phyloP scores from a whole-genome alignment of 2,113 vertebrate species.

The Pachypanchax playfairii region DNA sequence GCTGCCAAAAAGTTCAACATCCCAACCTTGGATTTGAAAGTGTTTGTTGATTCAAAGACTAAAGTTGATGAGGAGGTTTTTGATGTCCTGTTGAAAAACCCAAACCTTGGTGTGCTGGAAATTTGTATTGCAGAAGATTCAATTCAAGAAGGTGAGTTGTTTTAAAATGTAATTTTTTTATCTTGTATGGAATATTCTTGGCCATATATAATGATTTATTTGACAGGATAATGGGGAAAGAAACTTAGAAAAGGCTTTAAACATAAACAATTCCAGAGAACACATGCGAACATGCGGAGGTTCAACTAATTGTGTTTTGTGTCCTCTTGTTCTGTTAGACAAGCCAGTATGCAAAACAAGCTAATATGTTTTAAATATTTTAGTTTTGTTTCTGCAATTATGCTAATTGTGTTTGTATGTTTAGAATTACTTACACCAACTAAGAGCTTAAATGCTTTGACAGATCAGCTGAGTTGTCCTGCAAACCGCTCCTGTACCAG shows the following conservation, averaged over 20 bases:
- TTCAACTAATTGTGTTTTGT: no score
- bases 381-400: no score
- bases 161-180: background rate
- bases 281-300: no score
- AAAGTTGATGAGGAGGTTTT: constrained; percentile 33
- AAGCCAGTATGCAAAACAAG: no score
- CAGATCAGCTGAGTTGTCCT: constrained; percentile 3
- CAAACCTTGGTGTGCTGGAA: constrained; percentile 10
- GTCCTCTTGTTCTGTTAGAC: no score
- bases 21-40: constrained; percentile 27
- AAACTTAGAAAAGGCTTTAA: background rate
- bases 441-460: no score
- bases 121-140: background rate
- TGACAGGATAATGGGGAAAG: background rate
- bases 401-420: no score
- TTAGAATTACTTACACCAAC: no score
- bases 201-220: background rate
- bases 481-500: constrained; percentile 12
- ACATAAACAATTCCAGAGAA: no score
- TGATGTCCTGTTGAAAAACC: constrained; percentile 20
- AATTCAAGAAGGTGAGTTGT: background rate
- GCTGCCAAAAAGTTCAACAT: constrained; percentile 23
- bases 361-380: no score
- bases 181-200: background rate
- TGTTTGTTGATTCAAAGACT: constrained; percentile 22